Evolutionary conservation across 2,888 invertebrate genomes (phyloP).

Genomic region (Branchellion lobata): DNA sequence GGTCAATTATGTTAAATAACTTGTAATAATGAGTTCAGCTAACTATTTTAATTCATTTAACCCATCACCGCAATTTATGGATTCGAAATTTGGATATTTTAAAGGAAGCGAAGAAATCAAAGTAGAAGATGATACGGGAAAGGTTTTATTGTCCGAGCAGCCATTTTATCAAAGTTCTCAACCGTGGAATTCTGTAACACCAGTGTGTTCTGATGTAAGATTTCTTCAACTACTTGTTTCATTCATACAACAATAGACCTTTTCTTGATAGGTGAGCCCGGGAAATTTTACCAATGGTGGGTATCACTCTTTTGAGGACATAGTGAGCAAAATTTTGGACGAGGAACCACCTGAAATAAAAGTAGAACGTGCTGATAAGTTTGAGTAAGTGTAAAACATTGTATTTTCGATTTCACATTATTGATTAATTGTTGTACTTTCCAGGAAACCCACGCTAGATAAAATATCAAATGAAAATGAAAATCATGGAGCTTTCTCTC

Average conservation of each 20-base stretch:
- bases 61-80: not conserved
- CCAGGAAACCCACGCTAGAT: slow-evolving; percentile 1
- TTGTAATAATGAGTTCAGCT: not conserved
- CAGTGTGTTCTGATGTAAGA: not conserved
- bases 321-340: slow-evolving; percentile 47
- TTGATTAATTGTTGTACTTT: not conserved
- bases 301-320: slow-evolving; percentile 43
- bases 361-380: not conserved
- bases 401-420: not conserved
- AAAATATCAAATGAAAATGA: not conserved
- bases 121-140: not conserved
- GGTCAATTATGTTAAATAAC: slow-evolving; percentile 3
- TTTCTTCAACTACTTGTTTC: too few relatives aligned
- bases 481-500: slow-evolving; percentile 10
- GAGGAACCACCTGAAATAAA: slow-evolving; percentile 37
- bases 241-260: too few relatives aligned
- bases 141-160: not conserved
- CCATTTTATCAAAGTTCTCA: slow-evolving; percentile 1
- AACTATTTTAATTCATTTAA: not conserved
- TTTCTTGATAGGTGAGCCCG: slow-evolving; percentile 2
- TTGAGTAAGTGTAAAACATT: not conserved
- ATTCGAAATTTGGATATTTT: slow-evolving; percentile 10
- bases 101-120: not conserved
- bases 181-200: not conserved
- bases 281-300: slow-evolving; percentile 5